Percentiles rank a stretch among this genome's conserved stretches.
These are phyloP conservation scores for Isichthys henryi DNA, from an alignment of 2,113 vertebrate genomes.

Conservation along the genomic window DNA sequence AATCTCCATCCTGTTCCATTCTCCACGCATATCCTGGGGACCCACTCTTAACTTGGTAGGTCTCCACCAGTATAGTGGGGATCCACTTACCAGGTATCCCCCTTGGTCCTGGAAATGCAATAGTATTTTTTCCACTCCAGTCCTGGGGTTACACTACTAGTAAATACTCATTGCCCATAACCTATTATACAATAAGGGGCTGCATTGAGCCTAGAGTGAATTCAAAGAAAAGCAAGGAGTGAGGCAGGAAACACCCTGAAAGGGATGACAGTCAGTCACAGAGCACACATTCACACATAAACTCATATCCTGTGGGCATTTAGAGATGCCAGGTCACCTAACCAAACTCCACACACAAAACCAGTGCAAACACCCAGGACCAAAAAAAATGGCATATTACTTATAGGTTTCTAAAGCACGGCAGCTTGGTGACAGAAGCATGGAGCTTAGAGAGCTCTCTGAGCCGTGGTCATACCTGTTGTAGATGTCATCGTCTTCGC, in stretches of 20 bases:
- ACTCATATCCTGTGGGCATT: background rate
- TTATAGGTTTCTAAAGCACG: background rate
- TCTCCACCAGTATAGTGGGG: background rate
- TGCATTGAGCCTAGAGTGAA: background rate
- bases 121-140: background rate
- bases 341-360: background rate
- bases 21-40: background rate
- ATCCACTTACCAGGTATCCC: background rate
- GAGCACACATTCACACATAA: background rate
- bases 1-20: background rate
- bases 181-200: background rate
- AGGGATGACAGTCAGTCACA: background rate
- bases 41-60: background rate
- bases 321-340: background rate
- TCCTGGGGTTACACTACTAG: background rate
- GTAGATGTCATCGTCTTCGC: conserved; percentile 98
- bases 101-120: background rate
- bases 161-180: background rate
- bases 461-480: conserved; percentile 72
- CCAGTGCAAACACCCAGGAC: background rate
- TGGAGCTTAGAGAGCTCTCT: background rate
- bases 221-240: background rate
- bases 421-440: background rate
- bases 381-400: background rate
- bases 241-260: background rate